A percentile compares a stretch with the other conserved stretches of the same genome.
phyloP scores from a whole-genome alignment of 2,888 invertebrate genomes.

The Drosophila tripunctata region DNA sequence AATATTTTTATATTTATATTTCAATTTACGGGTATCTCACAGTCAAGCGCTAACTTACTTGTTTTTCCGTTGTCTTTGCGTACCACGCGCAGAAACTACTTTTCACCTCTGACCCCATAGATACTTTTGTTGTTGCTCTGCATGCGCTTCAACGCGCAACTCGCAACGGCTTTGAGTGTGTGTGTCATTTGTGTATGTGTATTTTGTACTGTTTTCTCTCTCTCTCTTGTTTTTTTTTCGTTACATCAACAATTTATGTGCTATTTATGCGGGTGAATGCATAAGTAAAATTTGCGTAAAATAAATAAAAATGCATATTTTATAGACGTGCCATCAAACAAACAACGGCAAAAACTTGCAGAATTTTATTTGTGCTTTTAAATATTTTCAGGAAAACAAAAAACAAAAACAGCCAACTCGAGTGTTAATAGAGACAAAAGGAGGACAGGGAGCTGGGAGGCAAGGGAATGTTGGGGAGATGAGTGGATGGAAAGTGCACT shows the following conservation, averaged over 20 bases:
- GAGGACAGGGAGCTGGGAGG: neutral
- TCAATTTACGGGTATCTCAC: too few relatives aligned
- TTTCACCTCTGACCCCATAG: conserved; percentile 28
- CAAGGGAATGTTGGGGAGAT: neutral
- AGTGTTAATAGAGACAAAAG: neutral
- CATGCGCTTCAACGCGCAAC: conserved; percentile 31
- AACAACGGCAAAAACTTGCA: conserved; percentile 9
- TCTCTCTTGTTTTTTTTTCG: conserved; percentile 24
- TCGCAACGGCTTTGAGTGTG: conserved; percentile 21
- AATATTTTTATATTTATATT: too few relatives aligned
- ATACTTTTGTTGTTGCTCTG: conserved; percentile 13
- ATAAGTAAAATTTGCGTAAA: conserved; percentile 64
- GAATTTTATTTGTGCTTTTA: conserved; percentile 31
- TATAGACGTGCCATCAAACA: conserved; percentile 27
- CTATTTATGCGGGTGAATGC: conserved; percentile 70
- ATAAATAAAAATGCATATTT: conserved; percentile 70
- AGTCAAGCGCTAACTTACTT: too few relatives aligned
- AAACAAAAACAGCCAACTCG: conserved; percentile 11
- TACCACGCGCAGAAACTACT: conserved; percentile 46
- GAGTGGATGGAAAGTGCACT: conserved; percentile 19
- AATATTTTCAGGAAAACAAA: conserved; percentile 28
- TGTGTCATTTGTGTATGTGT: conserved; percentile 17
- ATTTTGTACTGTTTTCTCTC: conserved; percentile 30
- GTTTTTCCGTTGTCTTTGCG: conserved; percentile 22
- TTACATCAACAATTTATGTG: conserved; percentile 50